phyloP scores from a whole-genome alignment of 2,113 vertebrate genomes.

The Stigmatopora nigra region DNA sequence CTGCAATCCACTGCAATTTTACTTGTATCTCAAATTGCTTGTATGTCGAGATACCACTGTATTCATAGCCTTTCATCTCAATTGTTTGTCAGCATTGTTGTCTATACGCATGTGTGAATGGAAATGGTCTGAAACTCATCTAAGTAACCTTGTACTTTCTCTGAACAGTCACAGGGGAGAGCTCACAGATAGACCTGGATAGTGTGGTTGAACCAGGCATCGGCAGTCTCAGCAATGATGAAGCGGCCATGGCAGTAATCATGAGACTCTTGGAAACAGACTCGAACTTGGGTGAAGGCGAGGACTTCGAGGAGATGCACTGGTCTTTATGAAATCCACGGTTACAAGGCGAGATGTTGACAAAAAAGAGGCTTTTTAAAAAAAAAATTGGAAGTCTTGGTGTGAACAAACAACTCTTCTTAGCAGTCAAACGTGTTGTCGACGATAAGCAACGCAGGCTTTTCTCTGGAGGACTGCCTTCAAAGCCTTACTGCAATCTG shows the following conservation, averaged over 20 bases:
- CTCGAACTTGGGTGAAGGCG: constrained; percentile 75
- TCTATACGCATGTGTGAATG: too few species aligned
- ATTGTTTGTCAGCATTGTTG: too few species aligned
- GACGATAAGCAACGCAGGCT: constrained; percentile 21
- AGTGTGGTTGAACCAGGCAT: constrained; percentile 73
- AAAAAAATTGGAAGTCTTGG: too few species aligned
- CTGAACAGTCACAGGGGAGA: constrained; percentile 63
- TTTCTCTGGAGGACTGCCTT: constrained; percentile 40
- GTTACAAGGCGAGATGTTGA: constrained; percentile 9
- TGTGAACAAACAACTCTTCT: constrained; percentile 24
- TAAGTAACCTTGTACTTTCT: neutral
- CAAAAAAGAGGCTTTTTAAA: neutral
- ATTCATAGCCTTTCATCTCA: too few species aligned
- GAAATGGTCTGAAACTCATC: too few species aligned
- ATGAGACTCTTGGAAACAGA: constrained; percentile 92
- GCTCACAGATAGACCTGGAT: constrained; percentile 80
- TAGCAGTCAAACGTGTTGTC: neutral
- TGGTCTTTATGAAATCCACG: constrained; percentile 78
- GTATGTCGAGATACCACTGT: too few species aligned
- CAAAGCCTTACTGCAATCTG: constrained; percentile 49
- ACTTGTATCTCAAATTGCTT: too few species aligned
- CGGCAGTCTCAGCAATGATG: constrained; percentile 70
- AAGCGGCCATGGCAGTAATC: constrained; percentile 82
- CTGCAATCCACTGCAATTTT: too few species aligned
- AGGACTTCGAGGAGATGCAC: constrained; percentile 80